Evolutionary conservation across 2,797 vertebrate species (phyloP).

Genomic region (Cichlasoma orientale): DNA sequence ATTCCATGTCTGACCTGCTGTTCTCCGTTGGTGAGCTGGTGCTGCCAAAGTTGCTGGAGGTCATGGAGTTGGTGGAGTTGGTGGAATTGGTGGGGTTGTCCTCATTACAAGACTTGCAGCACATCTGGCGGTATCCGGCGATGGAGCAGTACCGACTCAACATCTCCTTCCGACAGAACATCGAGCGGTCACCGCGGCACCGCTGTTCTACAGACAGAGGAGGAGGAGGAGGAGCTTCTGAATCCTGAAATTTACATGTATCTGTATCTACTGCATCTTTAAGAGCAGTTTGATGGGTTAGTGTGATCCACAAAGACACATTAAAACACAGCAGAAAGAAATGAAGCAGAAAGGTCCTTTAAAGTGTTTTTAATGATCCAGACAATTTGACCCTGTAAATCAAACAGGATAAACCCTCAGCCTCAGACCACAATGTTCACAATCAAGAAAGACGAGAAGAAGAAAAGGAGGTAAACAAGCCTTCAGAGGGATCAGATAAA

Average conservation of each 20-base stretch:
- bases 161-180: slow-evolving; percentile 91
- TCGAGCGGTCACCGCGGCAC: slow-evolving; percentile 92
- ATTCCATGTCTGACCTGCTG: slow-evolving; percentile 32
- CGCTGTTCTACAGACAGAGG: slow-evolving; percentile 80
- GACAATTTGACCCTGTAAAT: too few relatives aligned
- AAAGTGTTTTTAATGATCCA: too few relatives aligned
- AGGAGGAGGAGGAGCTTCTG: neutral
- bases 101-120: slow-evolving; percentile 89
- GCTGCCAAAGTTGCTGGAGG: neutral
- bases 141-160: slow-evolving; percentile 90
- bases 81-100: slow-evolving; percentile 23
- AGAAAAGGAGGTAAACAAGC: slow-evolving; percentile 39
- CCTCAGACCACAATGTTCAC: neutral
- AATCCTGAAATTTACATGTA: neutral
- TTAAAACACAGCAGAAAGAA: neutral
- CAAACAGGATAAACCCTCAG: neutral
- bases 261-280: neutral
- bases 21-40: neutral
- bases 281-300: neutral
- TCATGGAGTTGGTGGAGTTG: accelerated
- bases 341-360: neutral
- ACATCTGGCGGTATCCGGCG: slow-evolving; percentile 88
- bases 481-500: slow-evolving; percentile 77
- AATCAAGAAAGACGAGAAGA: neutral
- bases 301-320: neutral